Evolutionary conservation across 2,113 vertebrate genomes (phyloP), one percentile per base, ranked within the genome.

Genomic region (Paedocypris sp.): DNA sequence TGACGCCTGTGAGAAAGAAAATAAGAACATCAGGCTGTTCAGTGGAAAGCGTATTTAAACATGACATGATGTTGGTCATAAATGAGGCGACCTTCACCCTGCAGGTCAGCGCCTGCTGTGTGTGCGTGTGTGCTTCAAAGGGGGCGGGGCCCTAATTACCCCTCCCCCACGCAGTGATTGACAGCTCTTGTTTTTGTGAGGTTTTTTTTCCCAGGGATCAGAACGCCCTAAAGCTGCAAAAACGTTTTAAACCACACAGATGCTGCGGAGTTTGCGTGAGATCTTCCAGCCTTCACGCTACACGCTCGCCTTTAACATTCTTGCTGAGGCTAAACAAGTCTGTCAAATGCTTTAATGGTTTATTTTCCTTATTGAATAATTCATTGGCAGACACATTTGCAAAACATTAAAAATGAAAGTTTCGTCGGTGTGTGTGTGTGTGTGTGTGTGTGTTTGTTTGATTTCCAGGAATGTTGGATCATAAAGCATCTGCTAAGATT

Each of bases 81-180:
- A 81, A 79, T 83, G 83, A 85, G 74, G 69, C 87, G 87, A 89
- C 88, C 85, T 86, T 73, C 82, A 87, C 78, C 81, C 84, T 67
- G 50, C 0, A 47, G 86, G 87, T 87, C 86, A 85, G 51, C 33
- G 50, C 64, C 52, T 69, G 58, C 43, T 64, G 61, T 62, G 36
- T 62, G 62, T 58, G 62, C 64, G 58, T 62, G 66, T 45, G 61
- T 35, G 51, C 50, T 15, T 32, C 32, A 62, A 64, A 13, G 43
- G 19, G 41, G 28, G 61, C 23, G 57, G 67, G 38, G 18, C 5
- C 16, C 32, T 56, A 62, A 48, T 60, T 62, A 42, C 68, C 74
- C 76, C 61, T 38, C 80, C 77, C 77, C 79, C 77, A 73, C 48
- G 23, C 42, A 35, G 33, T 80, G 76, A 84, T 70, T 82, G 75